Conservation (phyloP, 2,888 invertebrate genomes). For the Troides oblongomaculatus region DNA sequence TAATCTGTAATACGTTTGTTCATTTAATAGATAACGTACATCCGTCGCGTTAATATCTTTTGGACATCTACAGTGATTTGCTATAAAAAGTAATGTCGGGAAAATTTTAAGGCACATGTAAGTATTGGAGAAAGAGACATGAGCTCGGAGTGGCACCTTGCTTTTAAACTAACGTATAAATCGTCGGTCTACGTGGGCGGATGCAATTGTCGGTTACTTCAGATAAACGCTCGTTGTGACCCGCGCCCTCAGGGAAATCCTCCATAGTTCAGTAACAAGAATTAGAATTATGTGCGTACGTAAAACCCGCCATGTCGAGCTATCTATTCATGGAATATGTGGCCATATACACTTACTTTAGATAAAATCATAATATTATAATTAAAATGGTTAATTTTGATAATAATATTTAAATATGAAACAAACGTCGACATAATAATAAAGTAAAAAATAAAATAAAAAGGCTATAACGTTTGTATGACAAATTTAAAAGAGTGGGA, state of each 20-base stretch:
- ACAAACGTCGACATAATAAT: too few relatives aligned
- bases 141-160: slow-evolving; percentile 46
- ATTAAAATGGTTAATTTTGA: too few relatives aligned
- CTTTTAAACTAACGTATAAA: slow-evolving; percentile 51
- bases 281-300: slow-evolving; percentile 17
- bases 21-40: not conserved
- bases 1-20: not conserved
- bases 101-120: not conserved
- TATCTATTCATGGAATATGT: slow-evolving; percentile 3
- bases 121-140: slow-evolving; percentile 2
- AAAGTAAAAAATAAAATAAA: too few relatives aligned
- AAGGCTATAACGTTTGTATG: too few relatives aligned
- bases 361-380: not conserved
- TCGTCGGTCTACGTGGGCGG: slow-evolving; percentile 57
- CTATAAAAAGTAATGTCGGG: not conserved
- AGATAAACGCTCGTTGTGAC: slow-evolving; percentile 44
- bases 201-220: slow-evolving; percentile 50
- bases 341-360: not conserved
- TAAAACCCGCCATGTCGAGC: slow-evolving; percentile 7
- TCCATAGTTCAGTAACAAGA: slow-evolving; percentile 3
- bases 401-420: too few relatives aligned
- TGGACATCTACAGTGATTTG: not conserved
- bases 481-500: too few relatives aligned
- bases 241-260: slow-evolving; percentile 30
- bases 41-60: not conserved